Evolutionary conservation across 2,113 vertebrate genomes (phyloP).

Genomic region (Piliocolobus tephrosceles): DNA sequence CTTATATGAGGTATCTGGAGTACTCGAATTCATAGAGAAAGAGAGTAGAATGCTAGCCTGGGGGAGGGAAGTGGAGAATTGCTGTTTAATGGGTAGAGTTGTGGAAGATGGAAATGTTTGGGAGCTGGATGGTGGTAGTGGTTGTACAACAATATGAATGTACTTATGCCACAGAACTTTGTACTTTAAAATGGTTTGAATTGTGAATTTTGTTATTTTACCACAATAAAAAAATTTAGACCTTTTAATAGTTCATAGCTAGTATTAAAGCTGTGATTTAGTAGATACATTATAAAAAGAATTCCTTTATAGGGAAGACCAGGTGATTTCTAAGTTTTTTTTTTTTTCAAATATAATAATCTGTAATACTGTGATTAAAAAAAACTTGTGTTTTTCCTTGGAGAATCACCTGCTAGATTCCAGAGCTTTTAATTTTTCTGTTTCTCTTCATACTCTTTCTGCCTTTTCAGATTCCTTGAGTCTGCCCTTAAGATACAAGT

Average conservation of each 20-base stretch:
- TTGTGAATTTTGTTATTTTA: background rate
- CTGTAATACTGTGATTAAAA: background rate
- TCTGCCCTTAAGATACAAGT: background rate
- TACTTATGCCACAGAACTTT: background rate
- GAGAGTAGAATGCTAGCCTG: background rate
- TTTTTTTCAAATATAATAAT: slow-evolving; percentile 32
- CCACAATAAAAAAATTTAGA: background rate
- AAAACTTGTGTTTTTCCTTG: background rate
- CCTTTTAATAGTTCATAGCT: slow-evolving; percentile 34
- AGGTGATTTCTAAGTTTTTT: slow-evolving; percentile 7
- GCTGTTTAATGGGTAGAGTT: background rate
- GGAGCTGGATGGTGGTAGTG: background rate
- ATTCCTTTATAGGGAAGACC: background rate
- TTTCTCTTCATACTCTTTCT: background rate
- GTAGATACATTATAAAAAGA: slow-evolving; percentile 8
- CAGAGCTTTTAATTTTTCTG: background rate
- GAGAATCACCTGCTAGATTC: slow-evolving; percentile 25
- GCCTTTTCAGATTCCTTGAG: background rate
- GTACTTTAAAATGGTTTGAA: background rate
- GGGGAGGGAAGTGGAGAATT: background rate
- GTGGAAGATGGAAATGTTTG: background rate
- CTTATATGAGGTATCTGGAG: background rate
- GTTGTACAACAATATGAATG: background rate
- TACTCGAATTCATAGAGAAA: background rate
- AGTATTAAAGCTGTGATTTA: slow-evolving; percentile 8